phyloP scores from a whole-genome alignment of 2,797 vertebrate species.

The Chaenodraco wilsoni region DNA sequence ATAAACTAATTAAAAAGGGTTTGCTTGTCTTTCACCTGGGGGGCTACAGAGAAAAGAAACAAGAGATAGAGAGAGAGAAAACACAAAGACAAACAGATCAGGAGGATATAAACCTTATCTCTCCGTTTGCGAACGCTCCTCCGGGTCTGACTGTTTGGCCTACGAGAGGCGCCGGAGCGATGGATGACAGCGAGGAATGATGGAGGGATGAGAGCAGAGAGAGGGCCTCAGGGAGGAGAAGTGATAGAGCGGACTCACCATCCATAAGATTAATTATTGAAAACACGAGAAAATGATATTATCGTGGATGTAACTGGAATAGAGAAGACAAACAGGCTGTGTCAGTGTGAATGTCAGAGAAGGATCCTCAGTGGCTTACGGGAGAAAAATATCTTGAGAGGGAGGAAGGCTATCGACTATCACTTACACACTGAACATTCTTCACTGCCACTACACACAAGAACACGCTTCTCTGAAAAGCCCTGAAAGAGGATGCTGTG shows the following conservation, averaged over 20 bases:
- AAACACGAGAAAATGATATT: conserved; percentile 72
- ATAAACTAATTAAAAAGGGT: conserved; percentile 77
- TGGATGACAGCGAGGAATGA: conserved; percentile 65
- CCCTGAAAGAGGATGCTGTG: conserved; percentile 42
- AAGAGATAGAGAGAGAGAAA: conserved; percentile 23
- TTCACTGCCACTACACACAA: conserved; percentile 46
- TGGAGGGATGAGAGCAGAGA: conserved; percentile 64
- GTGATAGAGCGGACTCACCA: conserved; percentile 60
- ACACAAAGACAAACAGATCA: conserved; percentile 55
- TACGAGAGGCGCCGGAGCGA: conserved; percentile 53
- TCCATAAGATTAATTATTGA: conserved; percentile 80
- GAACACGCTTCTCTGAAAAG: conserved; percentile 33
- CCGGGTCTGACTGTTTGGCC: conserved; percentile 61
- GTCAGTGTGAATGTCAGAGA: conserved; percentile 60
- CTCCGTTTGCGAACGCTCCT: conserved; percentile 53
- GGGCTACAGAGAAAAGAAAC: conserved; percentile 38
- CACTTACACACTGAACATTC: conserved; percentile 61
- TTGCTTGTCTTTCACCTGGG: conserved; percentile 53
- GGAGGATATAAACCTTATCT: conserved; percentile 51
- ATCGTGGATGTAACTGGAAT: conserved; percentile 69
- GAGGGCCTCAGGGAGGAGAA: conserved; percentile 57
- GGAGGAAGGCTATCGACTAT: conserved; percentile 51
- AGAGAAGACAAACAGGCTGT: conserved; percentile 66
- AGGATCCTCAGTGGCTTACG: conserved; percentile 37
- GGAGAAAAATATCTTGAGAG: conserved; percentile 48